phyloP scores from a whole-genome alignment of 2,113 vertebrate genomes.

The Galeopterus variegatus region DNA sequence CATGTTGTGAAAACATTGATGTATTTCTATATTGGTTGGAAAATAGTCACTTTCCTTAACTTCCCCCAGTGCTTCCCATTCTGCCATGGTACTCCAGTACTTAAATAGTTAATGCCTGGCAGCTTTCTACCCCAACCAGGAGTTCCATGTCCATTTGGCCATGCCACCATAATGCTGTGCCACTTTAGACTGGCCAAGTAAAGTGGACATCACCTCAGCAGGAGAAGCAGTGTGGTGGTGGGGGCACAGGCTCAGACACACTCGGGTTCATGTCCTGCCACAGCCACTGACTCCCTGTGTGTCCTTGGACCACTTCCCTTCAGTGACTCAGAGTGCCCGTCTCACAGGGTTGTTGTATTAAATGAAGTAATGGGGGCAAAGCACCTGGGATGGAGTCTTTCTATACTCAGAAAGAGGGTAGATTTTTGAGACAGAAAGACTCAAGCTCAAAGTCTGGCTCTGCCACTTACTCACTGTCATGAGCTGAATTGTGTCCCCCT shows the following conservation, averaged over 20 bases:
- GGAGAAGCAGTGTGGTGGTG: no score
- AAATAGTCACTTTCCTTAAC: neutral
- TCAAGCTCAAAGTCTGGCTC: slow-evolving; percentile 4
- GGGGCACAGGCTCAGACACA: neutral
- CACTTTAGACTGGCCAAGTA: rapidly evolving
- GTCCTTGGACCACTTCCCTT: neutral
- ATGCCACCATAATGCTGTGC: neutral
- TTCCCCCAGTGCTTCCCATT: neutral
- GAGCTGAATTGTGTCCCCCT: neutral
- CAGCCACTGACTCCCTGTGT: no score
- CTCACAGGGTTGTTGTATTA: neutral
- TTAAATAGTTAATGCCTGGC: neutral
- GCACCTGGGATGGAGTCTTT: neutral
- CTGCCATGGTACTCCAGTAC: neutral
- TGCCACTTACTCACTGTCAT: neutral
- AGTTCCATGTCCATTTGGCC: neutral
- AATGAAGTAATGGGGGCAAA: neutral
- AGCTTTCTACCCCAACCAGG: neutral
- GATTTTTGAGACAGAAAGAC: neutral
- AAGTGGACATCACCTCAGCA: rapidly evolving
- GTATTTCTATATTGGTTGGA: neutral
- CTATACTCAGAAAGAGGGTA: neutral
- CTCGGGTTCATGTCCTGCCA: neutral
- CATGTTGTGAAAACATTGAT: neutral
- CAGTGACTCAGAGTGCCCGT: neutral